phyloP scores from a whole-genome alignment of 2,797 vertebrate species.

The Petrocephalus sullivani region DNA sequence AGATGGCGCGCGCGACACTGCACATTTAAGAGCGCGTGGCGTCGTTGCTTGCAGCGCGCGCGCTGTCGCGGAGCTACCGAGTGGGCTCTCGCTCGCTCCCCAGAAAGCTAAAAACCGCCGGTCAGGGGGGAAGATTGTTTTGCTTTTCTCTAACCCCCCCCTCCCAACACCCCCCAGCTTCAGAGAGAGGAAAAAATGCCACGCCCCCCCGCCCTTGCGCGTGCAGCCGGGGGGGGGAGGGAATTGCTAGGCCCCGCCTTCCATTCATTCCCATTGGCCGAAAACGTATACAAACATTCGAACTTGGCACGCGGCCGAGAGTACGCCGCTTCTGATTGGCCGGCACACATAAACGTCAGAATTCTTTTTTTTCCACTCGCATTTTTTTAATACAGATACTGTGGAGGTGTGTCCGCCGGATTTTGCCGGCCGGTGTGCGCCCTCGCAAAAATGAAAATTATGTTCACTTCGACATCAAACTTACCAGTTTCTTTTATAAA shows the following conservation, averaged over 20 bases:
- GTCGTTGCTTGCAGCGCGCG: slow-evolving; percentile 41
- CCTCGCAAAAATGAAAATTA: slow-evolving; percentile 26
- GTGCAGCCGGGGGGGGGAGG: slow-evolving; percentile 39
- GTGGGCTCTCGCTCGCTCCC: slow-evolving; percentile 45
- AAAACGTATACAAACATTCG: slow-evolving; percentile 60
- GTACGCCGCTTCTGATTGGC: slow-evolving; percentile 49
- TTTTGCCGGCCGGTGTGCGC: slow-evolving; percentile 67
- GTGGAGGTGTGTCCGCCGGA: slow-evolving; percentile 53
- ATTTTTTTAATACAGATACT: slow-evolving; percentile 20
- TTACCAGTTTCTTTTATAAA: neutral
- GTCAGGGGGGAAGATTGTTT: slow-evolving; percentile 67
- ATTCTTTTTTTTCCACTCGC: slow-evolving; percentile 29
- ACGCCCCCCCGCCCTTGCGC: slow-evolving; percentile 31
- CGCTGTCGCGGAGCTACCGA: slow-evolving; percentile 46
- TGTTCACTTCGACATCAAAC: slow-evolving; percentile 16
- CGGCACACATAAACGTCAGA: slow-evolving; percentile 32
- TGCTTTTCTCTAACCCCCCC: slow-evolving; percentile 66
- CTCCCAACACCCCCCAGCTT: neutral
- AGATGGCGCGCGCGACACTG: slow-evolving; percentile 42
- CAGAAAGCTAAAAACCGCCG: slow-evolving; percentile 55
- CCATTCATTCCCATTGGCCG: slow-evolving; percentile 57
- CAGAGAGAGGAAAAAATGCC: neutral
- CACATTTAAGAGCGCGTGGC: slow-evolving; percentile 64
- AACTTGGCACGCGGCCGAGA: slow-evolving; percentile 66
- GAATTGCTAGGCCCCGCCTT: slow-evolving; percentile 38